Percentiles rank a stretch among this genome's conserved stretches.
These are phyloP conservation scores for Penelope pileata DNA, from an alignment of 2,113 vertebrate species.

Conservation along the genomic window DNA sequence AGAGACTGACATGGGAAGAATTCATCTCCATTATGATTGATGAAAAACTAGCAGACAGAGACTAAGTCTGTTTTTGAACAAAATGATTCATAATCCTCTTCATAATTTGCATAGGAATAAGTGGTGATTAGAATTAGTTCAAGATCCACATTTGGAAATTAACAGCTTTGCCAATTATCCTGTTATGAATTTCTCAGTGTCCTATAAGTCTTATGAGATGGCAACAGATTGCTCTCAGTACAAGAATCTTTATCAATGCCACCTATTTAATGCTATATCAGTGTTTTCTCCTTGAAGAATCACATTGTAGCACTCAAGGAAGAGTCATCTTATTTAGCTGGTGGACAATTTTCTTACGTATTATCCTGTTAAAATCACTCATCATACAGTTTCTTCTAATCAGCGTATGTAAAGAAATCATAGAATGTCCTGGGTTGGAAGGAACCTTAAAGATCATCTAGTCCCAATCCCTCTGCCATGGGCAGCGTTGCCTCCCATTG, in stretches of 20 bases:
- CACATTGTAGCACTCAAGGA: not conserved
- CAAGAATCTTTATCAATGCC: not conserved
- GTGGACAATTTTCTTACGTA: not conserved
- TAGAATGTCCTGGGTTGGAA: too few relatives aligned
- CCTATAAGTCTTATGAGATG: not conserved
- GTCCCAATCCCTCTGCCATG: too few relatives aligned
- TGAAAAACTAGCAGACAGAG: constrained; percentile 3
- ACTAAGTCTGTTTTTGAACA: constrained; percentile 36
- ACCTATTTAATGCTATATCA: not conserved
- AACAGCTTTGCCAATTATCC: constrained; percentile 6
- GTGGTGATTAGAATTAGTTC: not conserved
- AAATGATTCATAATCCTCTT: constrained; percentile 35
- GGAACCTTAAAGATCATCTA: too few relatives aligned
- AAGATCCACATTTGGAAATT: constrained; percentile 14
- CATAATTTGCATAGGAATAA: constrained; percentile 28
- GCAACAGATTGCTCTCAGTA: not conserved
- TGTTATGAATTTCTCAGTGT: not conserved
- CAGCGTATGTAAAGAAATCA: fast-evolving
- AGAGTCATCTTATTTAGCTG: not conserved
- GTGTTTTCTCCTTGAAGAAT: not conserved
- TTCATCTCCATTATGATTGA: constrained; percentile 9
- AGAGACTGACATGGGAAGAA: not conserved
- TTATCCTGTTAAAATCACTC: not conserved
- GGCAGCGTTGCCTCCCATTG: too few relatives aligned
- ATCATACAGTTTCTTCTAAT: not conserved